phyloP scores from a whole-genome alignment of 1,140 invertebrate species.

The Cyclina sinensis region DNA sequence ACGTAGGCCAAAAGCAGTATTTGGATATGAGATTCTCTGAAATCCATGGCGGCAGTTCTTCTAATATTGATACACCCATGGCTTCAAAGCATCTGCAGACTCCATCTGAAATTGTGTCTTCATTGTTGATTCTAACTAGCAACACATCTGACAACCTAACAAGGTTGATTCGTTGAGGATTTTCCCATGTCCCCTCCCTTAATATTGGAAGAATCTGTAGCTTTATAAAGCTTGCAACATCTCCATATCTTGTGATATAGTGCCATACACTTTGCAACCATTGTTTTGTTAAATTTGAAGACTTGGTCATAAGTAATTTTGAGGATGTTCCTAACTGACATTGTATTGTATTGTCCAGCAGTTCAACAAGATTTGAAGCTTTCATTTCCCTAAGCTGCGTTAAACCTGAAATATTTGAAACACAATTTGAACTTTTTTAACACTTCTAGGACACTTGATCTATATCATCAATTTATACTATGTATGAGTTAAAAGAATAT shows the following conservation, averaged over 20 bases:
- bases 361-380: neutral
- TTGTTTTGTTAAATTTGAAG: neutral
- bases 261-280: conserved; percentile 4
- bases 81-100: conserved; percentile 22
- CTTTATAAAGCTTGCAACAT: neutral
- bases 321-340: neutral
- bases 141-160: neutral
- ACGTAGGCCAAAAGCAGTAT: neutral
- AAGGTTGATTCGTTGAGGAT: neutral
- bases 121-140: neutral
- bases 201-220: conserved; percentile 8
- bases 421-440: too few relatives aligned
- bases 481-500: too few relatives aligned
- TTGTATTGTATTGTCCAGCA: neutral
- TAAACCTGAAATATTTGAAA: neutral
- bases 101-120: neutral
- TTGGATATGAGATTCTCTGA: neutral
- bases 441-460: too few relatives aligned
- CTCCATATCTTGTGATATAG: neutral
- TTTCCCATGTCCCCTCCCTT: neutral
- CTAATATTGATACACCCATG: conserved; percentile 1
- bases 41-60: conserved; percentile 9
- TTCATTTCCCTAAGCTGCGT: neutral
- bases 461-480: too few relatives aligned
- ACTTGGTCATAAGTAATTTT: neutral